Conservation (phyloP, 2,797 vertebrate genomes). For the Sebastes itinus region DNA sequence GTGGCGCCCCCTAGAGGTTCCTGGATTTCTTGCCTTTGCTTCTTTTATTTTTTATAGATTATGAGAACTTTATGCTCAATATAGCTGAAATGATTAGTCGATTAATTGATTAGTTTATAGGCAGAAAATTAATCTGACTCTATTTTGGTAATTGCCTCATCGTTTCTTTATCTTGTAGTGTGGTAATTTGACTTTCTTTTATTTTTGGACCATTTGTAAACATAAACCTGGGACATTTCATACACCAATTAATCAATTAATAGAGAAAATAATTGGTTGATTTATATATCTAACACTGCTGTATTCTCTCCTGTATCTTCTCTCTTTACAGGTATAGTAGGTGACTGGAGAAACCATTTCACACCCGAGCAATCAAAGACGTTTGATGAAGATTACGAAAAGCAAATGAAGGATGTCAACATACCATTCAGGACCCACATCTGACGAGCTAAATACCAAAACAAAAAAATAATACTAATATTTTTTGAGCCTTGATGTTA, state of each 20-base stretch:
- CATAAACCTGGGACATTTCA: neutral
- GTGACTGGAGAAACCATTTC: constrained; percentile 88
- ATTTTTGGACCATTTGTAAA: neutral
- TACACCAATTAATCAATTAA: neutral
- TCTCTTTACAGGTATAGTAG: constrained; percentile 79
- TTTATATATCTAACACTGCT: neutral
- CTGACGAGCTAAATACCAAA: constrained; percentile 48
- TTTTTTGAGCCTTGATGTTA: neutral
- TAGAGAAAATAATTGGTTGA: rapidly evolving
- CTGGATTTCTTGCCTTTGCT: neutral
- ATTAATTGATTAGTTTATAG: neutral
- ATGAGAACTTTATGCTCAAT: neutral
- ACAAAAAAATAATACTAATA: neutral
- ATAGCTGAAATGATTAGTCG: rapidly evolving
- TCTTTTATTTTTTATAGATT: neutral
- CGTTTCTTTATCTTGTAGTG: neutral
- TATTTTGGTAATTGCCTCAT: too few relatives aligned
- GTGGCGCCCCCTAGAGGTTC: constrained; percentile 18
- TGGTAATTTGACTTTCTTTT: neutral
- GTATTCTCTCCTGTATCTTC: neutral
- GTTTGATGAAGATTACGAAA: constrained; percentile 85
- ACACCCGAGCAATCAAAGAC: constrained; percentile 78
- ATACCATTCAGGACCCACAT: constrained; percentile 80
- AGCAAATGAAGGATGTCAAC: constrained; percentile 78
- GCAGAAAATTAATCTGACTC: neutral